Percentiles rank a stretch among this genome's conserved stretches.
Evolutionary conservation across 2,113 vertebrate species (phyloP).

Genomic region (Rhynchomys soricoides): DNA sequence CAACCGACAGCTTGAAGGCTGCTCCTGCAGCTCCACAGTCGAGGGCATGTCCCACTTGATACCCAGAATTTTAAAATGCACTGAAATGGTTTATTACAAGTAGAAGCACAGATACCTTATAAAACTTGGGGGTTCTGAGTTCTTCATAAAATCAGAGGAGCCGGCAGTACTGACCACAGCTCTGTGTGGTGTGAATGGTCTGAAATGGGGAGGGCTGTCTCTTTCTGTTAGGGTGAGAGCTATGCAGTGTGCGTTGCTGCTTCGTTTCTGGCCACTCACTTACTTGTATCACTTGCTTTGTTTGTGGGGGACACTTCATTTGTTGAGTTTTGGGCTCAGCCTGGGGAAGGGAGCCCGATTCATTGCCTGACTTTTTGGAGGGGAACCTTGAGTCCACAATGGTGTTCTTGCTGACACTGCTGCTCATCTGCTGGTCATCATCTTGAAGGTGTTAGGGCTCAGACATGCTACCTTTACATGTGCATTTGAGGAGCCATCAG

Average conservation of each 20-base stretch:
- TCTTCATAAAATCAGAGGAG: background rate
- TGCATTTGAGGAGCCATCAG: background rate
- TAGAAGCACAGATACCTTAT: background rate
- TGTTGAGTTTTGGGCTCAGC: background rate
- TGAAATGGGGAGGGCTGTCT: background rate
- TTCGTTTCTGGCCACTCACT: background rate
- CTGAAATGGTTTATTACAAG: background rate
- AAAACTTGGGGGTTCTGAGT: background rate
- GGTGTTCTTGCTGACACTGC: background rate
- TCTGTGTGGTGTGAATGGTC: fast-evolving
- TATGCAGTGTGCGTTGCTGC: fast-evolving
- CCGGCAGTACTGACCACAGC: background rate
- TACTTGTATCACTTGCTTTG: background rate
- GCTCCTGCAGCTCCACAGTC: background rate
- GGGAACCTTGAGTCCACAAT: background rate
- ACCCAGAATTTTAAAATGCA: background rate
- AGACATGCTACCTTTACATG: too few species aligned
- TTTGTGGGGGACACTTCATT: background rate
- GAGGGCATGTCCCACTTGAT: background rate
- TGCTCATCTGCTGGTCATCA: background rate
- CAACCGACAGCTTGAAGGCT: background rate
- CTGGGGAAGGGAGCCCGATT: background rate
- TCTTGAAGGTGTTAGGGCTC: too few species aligned
- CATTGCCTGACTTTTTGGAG: background rate
- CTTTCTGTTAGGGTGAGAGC: background rate